These are phyloP conservation scores for Megalopta genalis DNA, from an alignment of 1,140 invertebrate genomes.

Conservation along the genomic window DNA sequence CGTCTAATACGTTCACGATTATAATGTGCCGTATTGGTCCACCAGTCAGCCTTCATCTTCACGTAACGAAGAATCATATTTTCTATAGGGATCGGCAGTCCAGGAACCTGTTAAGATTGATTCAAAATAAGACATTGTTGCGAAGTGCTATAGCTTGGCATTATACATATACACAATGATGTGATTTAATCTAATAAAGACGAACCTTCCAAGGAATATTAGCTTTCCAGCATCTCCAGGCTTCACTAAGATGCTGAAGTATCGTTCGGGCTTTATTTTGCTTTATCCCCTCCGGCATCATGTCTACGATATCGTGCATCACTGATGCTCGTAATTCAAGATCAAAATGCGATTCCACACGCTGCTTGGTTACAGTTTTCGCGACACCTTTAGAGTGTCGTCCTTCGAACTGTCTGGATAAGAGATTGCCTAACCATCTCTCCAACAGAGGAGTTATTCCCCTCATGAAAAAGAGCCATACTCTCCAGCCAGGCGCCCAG, in stretches of 20 bases:
- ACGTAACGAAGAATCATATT: slow-evolving; percentile 99
- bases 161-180: too few species aligned
- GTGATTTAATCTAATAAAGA: slow-evolving; percentile 65
- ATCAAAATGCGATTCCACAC: slow-evolving; percentile 99
- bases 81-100: slow-evolving; percentile 98
- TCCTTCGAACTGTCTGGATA: slow-evolving; percentile 99
- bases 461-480: slow-evolving; percentile 99
- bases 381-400: slow-evolving; percentile 99
- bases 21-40: slow-evolving; percentile 99
- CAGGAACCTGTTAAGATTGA: slow-evolving; percentile 86
- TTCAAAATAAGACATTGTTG: slow-evolving; percentile 2
- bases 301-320: slow-evolving; percentile 99
- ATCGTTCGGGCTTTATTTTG: slow-evolving; percentile 99
- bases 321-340: slow-evolving; percentile 97
- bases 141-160: slow-evolving; percentile 70
- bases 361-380: slow-evolving; percentile 99
- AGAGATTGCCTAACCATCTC: slow-evolving; percentile 98
- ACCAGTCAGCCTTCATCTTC: slow-evolving; percentile 99
- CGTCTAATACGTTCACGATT: slow-evolving; percentile 97
- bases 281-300: slow-evolving; percentile 99
- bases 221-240: slow-evolving; percentile 99
- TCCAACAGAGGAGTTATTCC: slow-evolving; percentile 99
- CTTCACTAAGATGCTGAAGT: slow-evolving; percentile 98
- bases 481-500: slow-evolving; percentile 99
- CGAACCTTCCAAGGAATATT: slow-evolving; percentile 99